Conservation (phyloP, 2,113 vertebrate species). For the Ardeotis arabs region DNA sequence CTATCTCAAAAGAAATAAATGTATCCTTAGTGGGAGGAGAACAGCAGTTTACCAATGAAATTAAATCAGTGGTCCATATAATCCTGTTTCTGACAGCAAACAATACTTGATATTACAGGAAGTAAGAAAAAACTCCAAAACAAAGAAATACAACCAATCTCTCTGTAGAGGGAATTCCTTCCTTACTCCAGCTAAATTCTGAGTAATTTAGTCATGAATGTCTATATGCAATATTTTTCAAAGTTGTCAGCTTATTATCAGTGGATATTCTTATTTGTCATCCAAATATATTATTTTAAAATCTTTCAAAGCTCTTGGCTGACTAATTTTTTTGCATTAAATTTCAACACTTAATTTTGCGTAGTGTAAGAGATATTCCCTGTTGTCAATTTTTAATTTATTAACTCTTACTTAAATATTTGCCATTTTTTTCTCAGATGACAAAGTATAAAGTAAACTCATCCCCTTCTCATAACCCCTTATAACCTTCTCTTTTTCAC, state of each 20-base stretch:
- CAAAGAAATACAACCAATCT: neutral
- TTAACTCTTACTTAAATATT: neutral
- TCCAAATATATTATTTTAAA: neutral
- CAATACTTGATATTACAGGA: neutral
- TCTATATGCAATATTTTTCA: neutral
- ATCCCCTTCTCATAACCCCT: neutral
- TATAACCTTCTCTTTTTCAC: neutral
- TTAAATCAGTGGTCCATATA: neutral
- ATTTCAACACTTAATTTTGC: neutral
- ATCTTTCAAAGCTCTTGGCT: neutral
- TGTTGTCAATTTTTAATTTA: neutral
- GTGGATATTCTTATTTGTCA: neutral
- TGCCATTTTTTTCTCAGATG: neutral
- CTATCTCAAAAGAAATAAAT: neutral
- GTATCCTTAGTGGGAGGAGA: neutral
- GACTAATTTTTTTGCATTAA: neutral
- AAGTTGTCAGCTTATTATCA: neutral
- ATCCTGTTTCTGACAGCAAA: neutral
- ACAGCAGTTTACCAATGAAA: neutral
- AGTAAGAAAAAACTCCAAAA: neutral
- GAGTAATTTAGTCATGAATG: neutral
- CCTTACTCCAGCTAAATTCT: neutral
- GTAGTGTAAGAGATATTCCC: neutral
- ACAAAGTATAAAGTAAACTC: neutral
- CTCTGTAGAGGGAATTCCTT: neutral